Evolutionary conservation across 30 jellyfish, hydroid and myxozoan genomes (phyloP), one percentile per base, ranked within the genome.

Genomic region (Clytia hemisphaerica): DNA sequence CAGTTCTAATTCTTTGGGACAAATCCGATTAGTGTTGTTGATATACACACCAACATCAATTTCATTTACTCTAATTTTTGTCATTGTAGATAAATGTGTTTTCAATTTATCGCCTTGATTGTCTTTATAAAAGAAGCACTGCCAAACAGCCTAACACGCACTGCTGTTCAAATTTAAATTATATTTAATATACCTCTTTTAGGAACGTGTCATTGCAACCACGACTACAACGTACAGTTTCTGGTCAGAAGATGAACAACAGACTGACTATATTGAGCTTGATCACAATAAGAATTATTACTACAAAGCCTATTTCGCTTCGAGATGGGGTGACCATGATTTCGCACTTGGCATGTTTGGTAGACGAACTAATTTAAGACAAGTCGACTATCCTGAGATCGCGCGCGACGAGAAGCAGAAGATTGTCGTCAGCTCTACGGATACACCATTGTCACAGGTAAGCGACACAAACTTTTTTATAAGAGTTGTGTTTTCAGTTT

Each of bases 361-460:
- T 14, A 83, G 72, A 44, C 42, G 74, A 62, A 88, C 97, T 0
- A 71, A 59, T 40, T 22, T 80, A 29, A 79, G 93, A 3, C 61
- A 80, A 7, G 71, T 77, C 22, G 93, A 79, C 48, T n/a, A n/a
- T n/a, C 71, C 80, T 0, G 62, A 31, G 15, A 83, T 83, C 2
- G 97, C 88, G 0, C 34, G 53, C 37, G 69, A 88, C 62, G 97
- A 88, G 71, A 59, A 42, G 72, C 97, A 88, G 55, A 45, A 53
- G 32, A 67, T 88, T 29, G 47, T 35, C 25, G 75, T 88, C 53
- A 38, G 19, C 1, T 64, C 97, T 1, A 67, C 37, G 26, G 75
- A 67, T 44, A 48, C 44, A 24, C 50, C 64, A 18, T 93, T 79
- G 28, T 75, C 32, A 32, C 97, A 88, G 86, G 97, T 88, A 54